Evolutionary conservation across 2,113 vertebrate species (phyloP), one percentile per base, ranked within the genome.

Genomic region (Anhinga rufa): DNA sequence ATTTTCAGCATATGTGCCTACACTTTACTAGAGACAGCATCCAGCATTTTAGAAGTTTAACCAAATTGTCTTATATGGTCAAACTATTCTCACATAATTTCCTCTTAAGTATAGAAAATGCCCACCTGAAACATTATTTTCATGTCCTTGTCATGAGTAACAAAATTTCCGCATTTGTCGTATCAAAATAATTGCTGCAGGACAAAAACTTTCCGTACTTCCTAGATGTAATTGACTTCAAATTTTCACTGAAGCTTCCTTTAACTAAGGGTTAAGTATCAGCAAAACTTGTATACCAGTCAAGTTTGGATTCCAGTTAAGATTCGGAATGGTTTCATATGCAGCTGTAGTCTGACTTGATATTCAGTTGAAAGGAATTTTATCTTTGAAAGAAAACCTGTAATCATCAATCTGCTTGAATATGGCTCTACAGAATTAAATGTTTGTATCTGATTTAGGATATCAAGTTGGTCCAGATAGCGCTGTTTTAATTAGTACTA

Each of bases 401-500:
- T 44, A 62, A 15, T 10, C 38, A 60, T 42, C 61, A 58, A 49
- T 17, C 29, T 83, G 10, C 17, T 84, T 71, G 52, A 69, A 44
- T 81, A 57, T 25, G 13, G 40, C 15, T 32, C 25, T 68, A 66
- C 21, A 48, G 70, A 86, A 36, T 62, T 8, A 58, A 81, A 52
- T 55, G 7, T 86, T 88, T 16, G 11, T 54, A 62, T 32, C 82
- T 84, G 76, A 82, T 70, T 61, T 57, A 44, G 21, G 20, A 64
- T 71, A 81, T 66, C 12, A 82, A 64, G 46, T 64, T 51, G 40
- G 42, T 74, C 28, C 21, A 94, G 18, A 60, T 9, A 44, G 14
- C 51, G 34, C 16, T 65, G 5, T 51, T 91, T 79, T 77, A 48
- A 96, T 92, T 96, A 83, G 66, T 95, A 94, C 57, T 86, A 90